A percentile compares a stretch with the other conserved stretches of the same genome.
Conservation (phyloP, 2,113 vertebrate genomes). For the Bufo bufo region DNA sequence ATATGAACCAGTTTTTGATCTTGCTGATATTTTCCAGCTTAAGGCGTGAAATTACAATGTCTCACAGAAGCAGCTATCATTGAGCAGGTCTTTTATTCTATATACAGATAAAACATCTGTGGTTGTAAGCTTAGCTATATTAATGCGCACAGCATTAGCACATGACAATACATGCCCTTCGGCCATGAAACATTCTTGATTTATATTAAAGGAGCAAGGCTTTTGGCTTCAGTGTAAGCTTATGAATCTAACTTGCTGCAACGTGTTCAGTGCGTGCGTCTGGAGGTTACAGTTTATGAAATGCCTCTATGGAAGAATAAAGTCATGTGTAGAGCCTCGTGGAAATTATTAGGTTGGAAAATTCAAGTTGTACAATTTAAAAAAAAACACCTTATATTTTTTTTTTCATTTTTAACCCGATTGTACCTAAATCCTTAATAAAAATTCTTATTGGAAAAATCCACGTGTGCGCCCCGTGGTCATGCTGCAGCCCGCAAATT, state of each 20-base stretch:
- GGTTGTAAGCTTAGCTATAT: conserved; percentile 7
- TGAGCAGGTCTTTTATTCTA: background rate
- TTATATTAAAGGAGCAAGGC: conserved; percentile 27
- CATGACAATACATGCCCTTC: conserved; percentile 38
- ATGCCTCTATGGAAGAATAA: conserved; percentile 2
- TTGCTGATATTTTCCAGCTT: too few relatives aligned
- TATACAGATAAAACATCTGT: conserved; percentile 5
- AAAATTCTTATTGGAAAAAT: too few relatives aligned
- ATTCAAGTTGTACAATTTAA: background rate
- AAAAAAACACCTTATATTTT: too few relatives aligned
- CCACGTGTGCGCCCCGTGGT: too few relatives aligned
- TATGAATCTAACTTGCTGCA: conserved; percentile 35
- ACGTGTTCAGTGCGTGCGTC: conserved; percentile 37
- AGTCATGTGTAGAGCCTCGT: background rate
- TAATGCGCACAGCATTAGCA: background rate
- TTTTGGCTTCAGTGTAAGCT: background rate
- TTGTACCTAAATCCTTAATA: too few relatives aligned
- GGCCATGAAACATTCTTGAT: conserved; percentile 35
- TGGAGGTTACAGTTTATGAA: background rate
- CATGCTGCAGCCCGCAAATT: too few relatives aligned
- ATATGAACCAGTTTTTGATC: too few relatives aligned
- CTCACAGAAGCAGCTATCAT: background rate
- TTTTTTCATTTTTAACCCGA: too few relatives aligned
- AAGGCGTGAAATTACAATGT: too few relatives aligned
- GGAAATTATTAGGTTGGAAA: background rate